Conservation (phyloP, 2,797 vertebrate genomes). For the Knipowitschia caucasica region DNA sequence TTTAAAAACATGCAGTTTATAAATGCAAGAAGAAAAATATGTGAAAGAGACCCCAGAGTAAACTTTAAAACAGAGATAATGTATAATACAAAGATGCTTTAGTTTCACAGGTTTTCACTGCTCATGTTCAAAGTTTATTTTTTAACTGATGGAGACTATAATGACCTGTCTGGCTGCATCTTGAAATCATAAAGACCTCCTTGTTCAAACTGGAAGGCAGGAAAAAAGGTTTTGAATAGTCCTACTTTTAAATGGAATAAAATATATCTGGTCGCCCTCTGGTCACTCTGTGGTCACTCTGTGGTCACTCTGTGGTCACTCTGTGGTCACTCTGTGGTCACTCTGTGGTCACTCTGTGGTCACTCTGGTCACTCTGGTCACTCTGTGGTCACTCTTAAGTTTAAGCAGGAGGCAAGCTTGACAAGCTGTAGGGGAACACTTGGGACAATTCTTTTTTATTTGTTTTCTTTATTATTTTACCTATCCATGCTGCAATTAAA, state of each 20-base stretch:
- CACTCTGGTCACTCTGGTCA: not conserved
- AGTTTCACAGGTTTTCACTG: not conserved
- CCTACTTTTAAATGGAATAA: too few relatives aligned
- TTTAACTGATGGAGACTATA: too few relatives aligned
- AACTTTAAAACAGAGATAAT: constrained; percentile 11
- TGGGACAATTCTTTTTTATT: constrained; percentile 28
- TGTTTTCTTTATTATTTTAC: constrained; percentile 18
- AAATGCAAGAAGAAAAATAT: constrained; percentile 36
- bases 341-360: too few relatives aligned
- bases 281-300: too few relatives aligned
- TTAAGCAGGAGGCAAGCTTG: not conserved
- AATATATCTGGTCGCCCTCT: too few relatives aligned
- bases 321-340: too few relatives aligned
- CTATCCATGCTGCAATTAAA: constrained; percentile 40
- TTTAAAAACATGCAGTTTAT: constrained; percentile 54
- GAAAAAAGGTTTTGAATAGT: too few relatives aligned
- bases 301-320: too few relatives aligned
- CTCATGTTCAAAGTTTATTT: too few relatives aligned
- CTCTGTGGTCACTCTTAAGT: not conserved
- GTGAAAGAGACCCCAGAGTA: constrained; percentile 10
- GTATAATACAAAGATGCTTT: not conserved
- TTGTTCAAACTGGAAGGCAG: too few relatives aligned
- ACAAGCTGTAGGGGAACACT: not conserved
- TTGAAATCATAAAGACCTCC: too few relatives aligned
- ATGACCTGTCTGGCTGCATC: too few relatives aligned